Evolutionary conservation across 2,888 invertebrate genomes (phyloP), one percentile per base, ranked within the genome.

Genomic region (Sussaba pulchella): DNA sequence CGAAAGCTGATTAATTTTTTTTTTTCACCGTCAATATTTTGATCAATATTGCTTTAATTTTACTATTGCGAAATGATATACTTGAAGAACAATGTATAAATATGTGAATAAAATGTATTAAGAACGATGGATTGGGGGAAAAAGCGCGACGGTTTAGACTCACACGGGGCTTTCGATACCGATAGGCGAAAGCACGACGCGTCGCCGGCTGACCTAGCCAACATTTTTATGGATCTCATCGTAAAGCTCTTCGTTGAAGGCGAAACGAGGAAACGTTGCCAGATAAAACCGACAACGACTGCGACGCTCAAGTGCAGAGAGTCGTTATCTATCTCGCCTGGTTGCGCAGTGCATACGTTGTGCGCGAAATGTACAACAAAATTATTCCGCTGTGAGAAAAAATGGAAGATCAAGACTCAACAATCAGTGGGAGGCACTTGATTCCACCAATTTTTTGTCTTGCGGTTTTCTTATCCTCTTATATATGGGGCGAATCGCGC

Each of bases 201-300:
- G 24, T 10, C 52, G 24, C 10, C 59, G 72, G 36, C 69, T 79
- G 77, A 84, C 84, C 81, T 45, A 74, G 77, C 81, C 75, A 79
- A 81, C 81, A 84, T 78, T 79, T 81, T 81, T 79, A 79, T 82
- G 74, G 81, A 81, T 84, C 74, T 59, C 31, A 31, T 31, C 78
- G 64, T 75, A 81, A 81, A 78, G 39, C 52, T 64, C 72, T 61
- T 67, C 31, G 76, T 72, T 67, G 76, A 5, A 17, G 76, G 69
- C 57, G 66, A 82, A 82, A 84, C 74, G 82, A 79, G 81, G 69
- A 81, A 83, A 83, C 71, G 69, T 70, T 75, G 82, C 77, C 75
- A 81, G 84, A 79, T 83, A 83, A n/a, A n/a, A 79, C 74, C 36
- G 63, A 61, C 41, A 61, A 70, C 50, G 64, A 57, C 41, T 47